Evolutionary conservation across 2,888 invertebrate species (phyloP), one percentile per base, ranked within the genome.

Genomic region (Chrysotoxum bicinctum): DNA sequence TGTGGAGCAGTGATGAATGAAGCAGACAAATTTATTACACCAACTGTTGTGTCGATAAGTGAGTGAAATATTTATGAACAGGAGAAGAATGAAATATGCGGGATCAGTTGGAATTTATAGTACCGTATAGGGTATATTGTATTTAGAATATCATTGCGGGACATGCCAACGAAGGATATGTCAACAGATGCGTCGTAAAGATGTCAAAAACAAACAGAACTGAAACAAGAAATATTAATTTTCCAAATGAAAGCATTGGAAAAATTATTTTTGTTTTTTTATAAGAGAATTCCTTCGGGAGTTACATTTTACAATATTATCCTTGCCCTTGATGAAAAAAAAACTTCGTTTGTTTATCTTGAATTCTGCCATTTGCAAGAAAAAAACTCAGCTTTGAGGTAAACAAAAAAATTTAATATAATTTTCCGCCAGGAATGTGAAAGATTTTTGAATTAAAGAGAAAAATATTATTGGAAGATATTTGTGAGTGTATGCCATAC

Each of bases 1-100:
- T 58, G 9, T 50, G 35, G 9, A 50, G 21, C 35, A 50, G 64
- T 43, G 70, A 23, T 35, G 60, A 12, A 60, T 43, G 50, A 48
- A 2, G 48, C 16, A 30, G 26, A 66, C 26, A 35, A 75, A 58
- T 45, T 58, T 75, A 66, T 50, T 66, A 35, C 66, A 66, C 66
- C 50, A 73, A 62, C 60, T 73, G 50, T 35, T 58, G 35, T 35
- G 73, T 48, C 60, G 73, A 73, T 73, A 73, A 62, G 21, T 73
- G 62, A 60, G 30, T 73, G 60, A 73, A 62, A 73, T 73, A 73
- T 73, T 73, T 40, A 73, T 60, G 50, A 32, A 50, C 26, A 60
- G 16, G 9, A 60, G 16, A 26, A 6, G 16, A 26, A 50, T 16
- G 37, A 73, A 60, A 35, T 72, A 37, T 21, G 58, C 8, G 23